Percentiles rank a stretch among this genome's conserved stretches.
These are phyloP conservation scores for Euzetes globulus DNA, from an alignment of 2,888 invertebrate species.

Conservation along the genomic window DNA sequence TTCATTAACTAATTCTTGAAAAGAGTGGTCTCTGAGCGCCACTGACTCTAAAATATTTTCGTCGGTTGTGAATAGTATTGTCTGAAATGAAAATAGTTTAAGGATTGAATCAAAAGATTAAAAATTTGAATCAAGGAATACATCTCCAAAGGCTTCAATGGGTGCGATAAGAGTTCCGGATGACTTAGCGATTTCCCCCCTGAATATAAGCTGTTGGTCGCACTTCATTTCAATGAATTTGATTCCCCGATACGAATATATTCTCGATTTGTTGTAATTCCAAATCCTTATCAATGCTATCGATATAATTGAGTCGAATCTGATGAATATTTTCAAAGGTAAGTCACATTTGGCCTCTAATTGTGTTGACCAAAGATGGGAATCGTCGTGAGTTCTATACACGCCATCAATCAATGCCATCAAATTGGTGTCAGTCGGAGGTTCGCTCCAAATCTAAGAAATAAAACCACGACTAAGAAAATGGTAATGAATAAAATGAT, in stretches of 20 bases:
- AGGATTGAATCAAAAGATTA: neutral
- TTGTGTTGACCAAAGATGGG: constrained; percentile 61
- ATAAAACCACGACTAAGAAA: neutral
- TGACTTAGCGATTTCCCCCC: constrained; percentile 71
- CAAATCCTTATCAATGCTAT: constrained; percentile 47
- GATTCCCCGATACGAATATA: constrained; percentile 70
- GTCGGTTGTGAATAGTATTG: constrained; percentile 73
- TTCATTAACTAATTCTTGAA: constrained; percentile 35
- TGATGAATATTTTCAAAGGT: constrained; percentile 23
- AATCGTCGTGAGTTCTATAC: constrained; percentile 66
- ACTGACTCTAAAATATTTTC: constrained; percentile 61
- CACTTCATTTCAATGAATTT: constrained; percentile 62
- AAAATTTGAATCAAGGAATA: constrained; percentile 44
- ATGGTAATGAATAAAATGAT: neutral
- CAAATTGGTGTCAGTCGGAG: constrained; percentile 35
- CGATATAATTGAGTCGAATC: constrained; percentile 23
- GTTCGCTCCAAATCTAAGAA: constrained; percentile 38
- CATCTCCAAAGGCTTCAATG: constrained; percentile 56
- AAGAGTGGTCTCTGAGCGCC: constrained; percentile 48
- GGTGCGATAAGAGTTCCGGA: constrained; percentile 64
- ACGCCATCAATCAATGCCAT: constrained; percentile 62
- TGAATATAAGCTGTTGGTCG: constrained; percentile 63
- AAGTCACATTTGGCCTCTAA: neutral
- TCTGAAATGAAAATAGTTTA: constrained; percentile 53
- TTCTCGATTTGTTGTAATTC: constrained; percentile 83